Conservation (phyloP, 1,140 invertebrate species). For the Elymnias hypermnestra region DNA sequence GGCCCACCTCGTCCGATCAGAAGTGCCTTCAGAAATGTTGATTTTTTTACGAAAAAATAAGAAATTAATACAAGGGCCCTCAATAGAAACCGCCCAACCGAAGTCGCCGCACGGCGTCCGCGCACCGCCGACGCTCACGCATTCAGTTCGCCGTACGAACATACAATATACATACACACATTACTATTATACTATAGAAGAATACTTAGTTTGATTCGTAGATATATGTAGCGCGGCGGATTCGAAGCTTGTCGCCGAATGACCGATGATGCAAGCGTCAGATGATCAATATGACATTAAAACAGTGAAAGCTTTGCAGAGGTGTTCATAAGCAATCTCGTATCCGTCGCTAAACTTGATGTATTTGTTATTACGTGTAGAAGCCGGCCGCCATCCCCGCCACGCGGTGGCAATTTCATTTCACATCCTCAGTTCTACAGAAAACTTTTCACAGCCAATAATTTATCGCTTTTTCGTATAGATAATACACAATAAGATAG, state of each 20-base stretch:
- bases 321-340: conserved; percentile 25
- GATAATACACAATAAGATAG: conserved; percentile 61
- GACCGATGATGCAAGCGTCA: not conserved
- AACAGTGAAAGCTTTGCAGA: not conserved
- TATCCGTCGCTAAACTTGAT: conserved; percentile 50
- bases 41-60: conserved; percentile 87
- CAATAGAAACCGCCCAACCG: conserved; percentile 86
- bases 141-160: conserved; percentile 55
- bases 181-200: conserved; percentile 75
- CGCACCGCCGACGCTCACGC: conserved; percentile 38
- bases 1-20: conserved; percentile 92
- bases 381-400: conserved; percentile 53
- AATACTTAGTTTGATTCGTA: conserved; percentile 75
- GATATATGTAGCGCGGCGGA: conserved; percentile 63
- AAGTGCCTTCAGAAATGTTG: conserved; percentile 91
- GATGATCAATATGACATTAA: not conserved
- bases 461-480: conserved; percentile 58
- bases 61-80: conserved; percentile 86
- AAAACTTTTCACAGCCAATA: conserved; percentile 32
- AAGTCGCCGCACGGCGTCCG: conserved; percentile 75
- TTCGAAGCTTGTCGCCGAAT: conserved; percentile 29
- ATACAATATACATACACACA: conserved; percentile 68
- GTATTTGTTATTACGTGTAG: conserved; percentile 74
- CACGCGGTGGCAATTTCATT: conserved; percentile 53
- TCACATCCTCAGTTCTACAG: conserved; percentile 65